phyloP scores from a whole-genome alignment of 2,797 vertebrate species.

The Sciurus carolinensis region DNA sequence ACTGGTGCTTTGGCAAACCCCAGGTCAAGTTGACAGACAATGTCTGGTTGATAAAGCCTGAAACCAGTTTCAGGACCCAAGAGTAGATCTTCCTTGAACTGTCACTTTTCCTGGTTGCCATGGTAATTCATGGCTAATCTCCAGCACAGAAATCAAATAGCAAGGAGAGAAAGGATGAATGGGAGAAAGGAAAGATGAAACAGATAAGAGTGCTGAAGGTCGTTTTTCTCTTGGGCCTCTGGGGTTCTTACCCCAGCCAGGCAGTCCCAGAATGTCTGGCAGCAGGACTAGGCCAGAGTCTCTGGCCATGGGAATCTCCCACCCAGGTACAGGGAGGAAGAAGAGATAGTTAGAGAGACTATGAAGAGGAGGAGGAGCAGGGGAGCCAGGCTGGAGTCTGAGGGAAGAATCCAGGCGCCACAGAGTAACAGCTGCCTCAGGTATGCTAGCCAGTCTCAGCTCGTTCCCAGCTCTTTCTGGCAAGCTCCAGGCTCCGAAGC shows the following conservation, averaged over 20 bases:
- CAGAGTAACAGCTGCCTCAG: constrained; percentile 94
- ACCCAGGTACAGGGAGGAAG: constrained; percentile 1
- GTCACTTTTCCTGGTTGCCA: constrained; percentile 90
- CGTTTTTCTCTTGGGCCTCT: constrained; percentile 82
- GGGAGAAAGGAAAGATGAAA: constrained; percentile 79
- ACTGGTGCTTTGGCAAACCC: constrained; percentile 33
- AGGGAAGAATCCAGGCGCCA: constrained; percentile 93
- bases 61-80: constrained; percentile 81
- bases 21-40: constrained; percentile 33
- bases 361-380: constrained; percentile 89
- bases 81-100: constrained; percentile 86
- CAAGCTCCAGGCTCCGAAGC: constrained; percentile 70
- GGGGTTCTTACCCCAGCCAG: constrained; percentile 38
- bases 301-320: constrained; percentile 38
- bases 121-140: constrained; percentile 89
- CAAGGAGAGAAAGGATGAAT: constrained; percentile 75
- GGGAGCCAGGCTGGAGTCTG: constrained; percentile 88
- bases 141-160: constrained; percentile 77
- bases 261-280: constrained; percentile 84
- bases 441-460: constrained; percentile 92
- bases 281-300: constrained; percentile 87
- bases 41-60: constrained; percentile 48
- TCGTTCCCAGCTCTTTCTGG: constrained; percentile 90
- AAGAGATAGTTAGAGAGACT: constrained; percentile 77
- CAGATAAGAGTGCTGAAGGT: constrained; percentile 31